These are phyloP conservation scores for Brachypalpus laphriformis DNA, from an alignment of 2,888 invertebrate genomes.

Conservation along the genomic window DNA sequence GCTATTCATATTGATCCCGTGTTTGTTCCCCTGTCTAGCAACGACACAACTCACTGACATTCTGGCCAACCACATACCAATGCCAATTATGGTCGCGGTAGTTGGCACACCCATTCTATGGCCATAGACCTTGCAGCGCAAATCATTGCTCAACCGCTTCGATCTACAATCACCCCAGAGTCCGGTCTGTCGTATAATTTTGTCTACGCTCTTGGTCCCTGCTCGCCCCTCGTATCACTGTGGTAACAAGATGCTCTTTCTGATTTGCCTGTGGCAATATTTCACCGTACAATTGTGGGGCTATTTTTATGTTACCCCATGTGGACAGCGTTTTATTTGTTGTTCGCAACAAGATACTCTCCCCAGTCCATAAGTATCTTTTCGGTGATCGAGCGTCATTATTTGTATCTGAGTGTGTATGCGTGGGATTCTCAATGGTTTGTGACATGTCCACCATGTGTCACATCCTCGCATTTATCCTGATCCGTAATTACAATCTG, in stretches of 20 bases:
- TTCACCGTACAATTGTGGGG: constrained; percentile 58
- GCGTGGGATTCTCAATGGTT: constrained; percentile 17
- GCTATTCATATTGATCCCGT: constrained; percentile 11
- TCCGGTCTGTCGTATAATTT: constrained; percentile 16
- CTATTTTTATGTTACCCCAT: constrained; percentile 58
- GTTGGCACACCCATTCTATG: constrained; percentile 62
- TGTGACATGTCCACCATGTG: constrained; percentile 40
- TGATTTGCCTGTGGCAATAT: constrained; percentile 68
- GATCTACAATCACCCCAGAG: constrained; percentile 33
- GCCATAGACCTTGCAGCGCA: constrained; percentile 60
- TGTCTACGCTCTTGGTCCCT: constrained; percentile 13
- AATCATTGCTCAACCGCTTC: constrained; percentile 9
- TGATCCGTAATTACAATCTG: constrained; percentile 57
- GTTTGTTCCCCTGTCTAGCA: constrained; percentile 12
- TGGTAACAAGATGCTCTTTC: constrained; percentile 62
- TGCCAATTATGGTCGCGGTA: constrained; percentile 54
- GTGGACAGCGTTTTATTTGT: constrained; percentile 50
- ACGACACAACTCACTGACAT: constrained; percentile 32
- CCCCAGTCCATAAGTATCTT: too few species aligned
- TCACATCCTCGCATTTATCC: constrained; percentile 46
- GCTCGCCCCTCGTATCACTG: background rate
- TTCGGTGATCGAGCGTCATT: constrained; percentile 34
- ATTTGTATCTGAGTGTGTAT: background rate
- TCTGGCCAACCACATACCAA: constrained; percentile 63
- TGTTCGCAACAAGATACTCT: constrained; percentile 22